A percentile compares a stretch with the other conserved stretches of the same genome.
Evolutionary conservation across 1,140 invertebrate species (phyloP).

Genomic region (Sitobion miscanthi): DNA sequence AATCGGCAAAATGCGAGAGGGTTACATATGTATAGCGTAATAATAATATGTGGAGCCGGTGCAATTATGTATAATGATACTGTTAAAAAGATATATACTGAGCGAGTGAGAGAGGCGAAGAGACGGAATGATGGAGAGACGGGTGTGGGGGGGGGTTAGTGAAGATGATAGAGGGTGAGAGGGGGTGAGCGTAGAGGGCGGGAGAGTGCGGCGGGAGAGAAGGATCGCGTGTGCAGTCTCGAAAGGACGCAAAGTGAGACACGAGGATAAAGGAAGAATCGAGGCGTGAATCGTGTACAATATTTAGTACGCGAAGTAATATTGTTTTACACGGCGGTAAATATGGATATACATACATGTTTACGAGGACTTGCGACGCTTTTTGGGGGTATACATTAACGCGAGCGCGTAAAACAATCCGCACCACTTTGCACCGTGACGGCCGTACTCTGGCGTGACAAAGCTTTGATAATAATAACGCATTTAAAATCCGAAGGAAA

Average conservation of each 20-base stretch:
- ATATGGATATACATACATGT: not conserved
- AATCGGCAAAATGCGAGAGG: not conserved
- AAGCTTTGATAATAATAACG: conserved; percentile 29
- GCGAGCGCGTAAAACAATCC: not conserved
- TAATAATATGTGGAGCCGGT: not conserved
- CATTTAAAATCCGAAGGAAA: conserved; percentile 3
- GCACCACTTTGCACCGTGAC: not conserved
- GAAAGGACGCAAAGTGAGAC: not conserved
- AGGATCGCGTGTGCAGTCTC: not conserved
- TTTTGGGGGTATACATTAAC: not conserved
- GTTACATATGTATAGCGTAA: conserved; percentile 8
- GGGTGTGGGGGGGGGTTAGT: no score
- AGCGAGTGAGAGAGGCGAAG: not conserved
- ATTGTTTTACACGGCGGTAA: conserved; percentile 33
- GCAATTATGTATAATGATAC: conserved; percentile 45
- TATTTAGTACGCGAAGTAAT: not conserved
- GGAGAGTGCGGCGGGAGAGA: no score
- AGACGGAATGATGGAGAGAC: not conserved
- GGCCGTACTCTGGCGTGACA: not conserved
- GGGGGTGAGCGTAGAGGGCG: not conserved
- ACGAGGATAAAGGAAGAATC: not conserved
- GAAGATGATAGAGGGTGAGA: not conserved
- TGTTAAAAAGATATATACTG: conserved; percentile 30
- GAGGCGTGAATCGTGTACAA: conserved; percentile 22
- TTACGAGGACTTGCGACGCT: not conserved